These are phyloP conservation scores for Caretta caretta DNA, from an alignment of 2,113 vertebrate genomes.

Conservation along the genomic window DNA sequence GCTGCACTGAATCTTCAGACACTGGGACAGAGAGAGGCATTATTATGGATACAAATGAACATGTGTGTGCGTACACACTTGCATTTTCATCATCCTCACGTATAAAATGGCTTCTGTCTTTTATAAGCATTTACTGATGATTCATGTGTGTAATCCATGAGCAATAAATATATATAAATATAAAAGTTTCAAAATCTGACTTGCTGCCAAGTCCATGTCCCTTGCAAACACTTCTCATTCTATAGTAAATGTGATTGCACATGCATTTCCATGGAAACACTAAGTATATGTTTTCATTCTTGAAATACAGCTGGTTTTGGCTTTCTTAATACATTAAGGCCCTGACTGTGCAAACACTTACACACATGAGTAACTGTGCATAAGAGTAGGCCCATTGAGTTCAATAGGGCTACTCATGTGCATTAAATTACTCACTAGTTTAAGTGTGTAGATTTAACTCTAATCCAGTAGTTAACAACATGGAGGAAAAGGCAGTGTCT, in stretches of 20 bases:
- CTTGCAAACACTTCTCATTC: not conserved
- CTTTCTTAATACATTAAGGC: not conserved
- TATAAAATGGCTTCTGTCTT: not conserved
- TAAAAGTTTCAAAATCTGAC: not conserved
- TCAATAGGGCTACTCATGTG: not conserved
- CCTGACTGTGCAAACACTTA: not conserved
- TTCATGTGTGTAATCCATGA: not conserved
- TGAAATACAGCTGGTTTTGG: not conserved
- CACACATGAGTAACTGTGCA: accelerated
- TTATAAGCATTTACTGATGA: not conserved
- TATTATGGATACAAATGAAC: not conserved
- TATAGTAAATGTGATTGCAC: not conserved
- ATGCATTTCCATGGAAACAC: not conserved
- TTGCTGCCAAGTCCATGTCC: not conserved
- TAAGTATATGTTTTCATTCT: not conserved
- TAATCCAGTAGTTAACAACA: not conserved
- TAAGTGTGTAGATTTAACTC: not conserved
- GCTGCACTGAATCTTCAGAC: not conserved
- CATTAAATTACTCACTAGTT: not conserved
- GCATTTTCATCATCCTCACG: not conserved
- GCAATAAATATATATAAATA: not conserved
- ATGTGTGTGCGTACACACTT: not conserved
- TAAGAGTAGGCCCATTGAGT: not conserved
- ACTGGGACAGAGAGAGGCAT: not conserved
- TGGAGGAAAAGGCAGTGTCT: accelerated